Percentiles rank a stretch among this genome's conserved stretches.
These are phyloP conservation scores for Eilema sororculum DNA, from an alignment of 2,888 invertebrate genomes.

Conservation along the genomic window DNA sequence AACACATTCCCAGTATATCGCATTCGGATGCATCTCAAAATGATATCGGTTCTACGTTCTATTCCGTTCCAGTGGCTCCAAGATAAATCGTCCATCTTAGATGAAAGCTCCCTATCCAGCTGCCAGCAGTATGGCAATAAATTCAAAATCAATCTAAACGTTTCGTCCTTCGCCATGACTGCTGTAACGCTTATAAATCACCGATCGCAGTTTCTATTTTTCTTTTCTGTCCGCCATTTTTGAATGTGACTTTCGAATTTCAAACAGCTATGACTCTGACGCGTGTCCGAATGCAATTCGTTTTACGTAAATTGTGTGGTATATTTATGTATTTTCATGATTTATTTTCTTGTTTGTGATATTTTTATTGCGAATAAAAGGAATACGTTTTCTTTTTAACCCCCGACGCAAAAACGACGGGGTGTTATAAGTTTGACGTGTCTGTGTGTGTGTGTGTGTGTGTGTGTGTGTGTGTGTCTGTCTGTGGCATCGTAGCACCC, in stretches of 20 bases:
- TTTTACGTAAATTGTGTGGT: conserved; percentile 22
- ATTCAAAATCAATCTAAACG: conserved; percentile 78
- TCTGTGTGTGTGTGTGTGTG: too few relatives aligned
- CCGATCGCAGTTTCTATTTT: conserved; percentile 29
- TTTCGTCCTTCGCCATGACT: conserved; percentile 49
- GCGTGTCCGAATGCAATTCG: conserved; percentile 30
- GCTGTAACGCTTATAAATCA: conserved; percentile 51
- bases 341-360: neutral
- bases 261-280: conserved; percentile 22
- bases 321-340: conserved; percentile 6
- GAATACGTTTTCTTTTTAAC: too few relatives aligned
- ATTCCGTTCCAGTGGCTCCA: conserved; percentile 51
- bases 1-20: conserved; percentile 28
- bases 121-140: conserved; percentile 77
- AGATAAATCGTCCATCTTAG: conserved; percentile 78
- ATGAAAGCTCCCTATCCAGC: conserved; percentile 61
- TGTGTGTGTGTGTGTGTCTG: too few relatives aligned
- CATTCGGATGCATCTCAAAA: conserved; percentile 44
- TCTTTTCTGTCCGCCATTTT: conserved; percentile 37
- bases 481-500: too few relatives aligned
- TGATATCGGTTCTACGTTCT: conserved; percentile 38
- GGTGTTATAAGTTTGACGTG: too few relatives aligned
- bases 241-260: conserved; percentile 38
- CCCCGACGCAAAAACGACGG: too few relatives aligned
- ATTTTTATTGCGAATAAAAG: neutral